A percentile compares a stretch with the other conserved stretches of the same genome.
phyloP scores from a whole-genome alignment of 2,797 vertebrate species.

The Liasis olivaceus region DNA sequence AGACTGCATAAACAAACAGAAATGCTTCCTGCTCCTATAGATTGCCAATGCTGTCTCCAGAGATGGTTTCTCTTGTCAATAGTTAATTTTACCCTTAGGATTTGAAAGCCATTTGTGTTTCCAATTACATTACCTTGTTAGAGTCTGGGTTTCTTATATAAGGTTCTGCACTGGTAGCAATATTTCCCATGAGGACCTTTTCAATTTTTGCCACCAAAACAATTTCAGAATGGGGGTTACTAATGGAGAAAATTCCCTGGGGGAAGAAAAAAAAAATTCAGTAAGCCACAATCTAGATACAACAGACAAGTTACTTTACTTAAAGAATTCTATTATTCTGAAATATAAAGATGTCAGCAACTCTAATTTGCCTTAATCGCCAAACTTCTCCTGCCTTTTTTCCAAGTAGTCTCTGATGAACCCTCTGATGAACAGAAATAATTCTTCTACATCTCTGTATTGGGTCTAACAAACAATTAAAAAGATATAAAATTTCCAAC shows the following conservation, averaged over 20 bases:
- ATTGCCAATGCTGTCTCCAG: neutral
- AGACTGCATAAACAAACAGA: constrained; percentile 1
- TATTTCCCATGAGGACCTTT: constrained; percentile 95
- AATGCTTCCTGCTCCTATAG: neutral
- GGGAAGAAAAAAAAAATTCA: constrained; percentile 32
- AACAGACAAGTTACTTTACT: neutral
- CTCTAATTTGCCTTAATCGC: neutral
- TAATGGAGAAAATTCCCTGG: constrained; percentile 94
- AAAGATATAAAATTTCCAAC: neutral
- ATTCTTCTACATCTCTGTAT: neutral
- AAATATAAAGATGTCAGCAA: neutral
- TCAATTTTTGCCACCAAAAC: constrained; percentile 94
- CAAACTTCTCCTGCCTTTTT: neutral
- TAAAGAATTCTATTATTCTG: neutral
- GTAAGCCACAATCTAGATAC: constrained; percentile 11
- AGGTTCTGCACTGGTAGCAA: constrained; percentile 88
- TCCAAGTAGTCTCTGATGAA: neutral
- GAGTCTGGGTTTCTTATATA: constrained; percentile 98
- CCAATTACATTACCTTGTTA: constrained; percentile 84
- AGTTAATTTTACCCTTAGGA: neutral
- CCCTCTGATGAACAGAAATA: neutral
- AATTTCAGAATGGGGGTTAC: constrained; percentile 93
- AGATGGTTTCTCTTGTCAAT: neutral
- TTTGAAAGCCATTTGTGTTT: constrained; percentile 4
- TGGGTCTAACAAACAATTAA: neutral